Evolutionary conservation across 2,113 vertebrate genomes (phyloP).

Genomic region (Grantiella picta): DNA sequence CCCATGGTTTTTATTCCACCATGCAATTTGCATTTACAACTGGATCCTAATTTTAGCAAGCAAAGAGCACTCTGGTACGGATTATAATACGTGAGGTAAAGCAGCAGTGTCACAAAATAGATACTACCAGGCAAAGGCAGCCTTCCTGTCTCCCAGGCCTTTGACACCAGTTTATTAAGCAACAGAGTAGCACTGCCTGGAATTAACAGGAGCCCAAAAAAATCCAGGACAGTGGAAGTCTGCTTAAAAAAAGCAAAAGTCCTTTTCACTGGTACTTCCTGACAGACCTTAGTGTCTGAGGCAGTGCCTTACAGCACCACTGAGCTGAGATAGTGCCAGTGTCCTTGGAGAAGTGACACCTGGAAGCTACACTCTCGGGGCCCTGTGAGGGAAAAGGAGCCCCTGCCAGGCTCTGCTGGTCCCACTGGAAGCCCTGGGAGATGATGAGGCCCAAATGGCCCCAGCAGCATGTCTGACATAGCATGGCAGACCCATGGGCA

Average conservation of each 20-base stretch:
- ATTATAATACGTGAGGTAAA: background rate
- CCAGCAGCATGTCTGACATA: background rate
- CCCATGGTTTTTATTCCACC: background rate
- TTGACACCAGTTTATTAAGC: background rate
- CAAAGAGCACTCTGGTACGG: conserved; percentile 46
- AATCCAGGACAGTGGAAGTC: background rate
- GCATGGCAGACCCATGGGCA: rapidly evolving
- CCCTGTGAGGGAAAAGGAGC: background rate
- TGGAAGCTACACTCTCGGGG: too few relatives aligned
- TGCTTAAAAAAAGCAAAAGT: background rate
- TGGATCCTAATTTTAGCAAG: background rate
- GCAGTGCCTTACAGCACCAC: background rate
- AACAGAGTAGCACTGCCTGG: background rate
- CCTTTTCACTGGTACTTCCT: background rate
- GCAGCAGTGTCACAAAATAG: background rate
- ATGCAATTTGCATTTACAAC: background rate
- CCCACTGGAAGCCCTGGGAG: background rate
- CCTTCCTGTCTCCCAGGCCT: background rate
- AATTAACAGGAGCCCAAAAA: background rate
- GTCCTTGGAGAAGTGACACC: background rate
- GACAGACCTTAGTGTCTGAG: background rate
- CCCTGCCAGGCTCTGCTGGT: background rate
- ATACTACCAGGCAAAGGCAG: background rate
- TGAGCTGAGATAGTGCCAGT: background rate
- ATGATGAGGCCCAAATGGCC: rapidly evolving